Evolutionary conservation across 2,797 vertebrate genomes (phyloP).

Genomic region (Myotis pilosus): DNA sequence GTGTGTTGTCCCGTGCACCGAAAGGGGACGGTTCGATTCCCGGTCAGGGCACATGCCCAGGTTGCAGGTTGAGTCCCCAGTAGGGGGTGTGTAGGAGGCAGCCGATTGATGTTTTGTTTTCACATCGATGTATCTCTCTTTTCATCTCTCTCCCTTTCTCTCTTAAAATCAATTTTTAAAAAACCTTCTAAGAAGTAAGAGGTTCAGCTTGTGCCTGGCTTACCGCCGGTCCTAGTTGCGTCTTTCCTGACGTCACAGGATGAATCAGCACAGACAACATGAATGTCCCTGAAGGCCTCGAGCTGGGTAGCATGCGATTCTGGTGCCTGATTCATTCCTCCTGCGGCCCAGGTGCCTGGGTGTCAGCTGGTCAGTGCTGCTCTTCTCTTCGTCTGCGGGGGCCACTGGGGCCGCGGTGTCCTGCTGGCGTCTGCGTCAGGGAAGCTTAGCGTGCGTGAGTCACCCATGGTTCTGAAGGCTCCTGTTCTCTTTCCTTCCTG

Average conservation of each 20-base stretch:
- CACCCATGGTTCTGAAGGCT: neutral
- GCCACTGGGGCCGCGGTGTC: no score
- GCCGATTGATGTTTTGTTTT: no score
- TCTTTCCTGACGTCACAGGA: neutral
- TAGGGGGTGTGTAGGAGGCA: no score
- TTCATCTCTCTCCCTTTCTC: no score
- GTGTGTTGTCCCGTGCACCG: no score
- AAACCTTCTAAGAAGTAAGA: no score
- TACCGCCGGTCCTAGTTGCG: fast-evolving
- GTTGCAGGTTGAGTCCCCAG: no score
- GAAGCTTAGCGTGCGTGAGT: neutral
- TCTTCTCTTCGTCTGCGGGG: no score
- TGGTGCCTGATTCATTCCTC: neutral
- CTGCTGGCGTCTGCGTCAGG: neutral
- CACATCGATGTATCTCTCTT: no score
- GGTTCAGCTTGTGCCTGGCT: neutral
- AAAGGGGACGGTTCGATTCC: no score
- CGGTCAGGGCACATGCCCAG: no score
- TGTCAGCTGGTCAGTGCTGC: fast-evolving
- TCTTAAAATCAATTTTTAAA: no score
- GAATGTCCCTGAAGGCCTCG: neutral
- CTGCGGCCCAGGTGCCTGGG: neutral
- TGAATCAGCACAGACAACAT: neutral
- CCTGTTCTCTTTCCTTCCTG: neutral
- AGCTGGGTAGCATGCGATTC: neutral